These are phyloP conservation scores for Acholoe squamosa DNA, from an alignment of 2,888 invertebrate genomes.

Conservation along the genomic window DNA sequence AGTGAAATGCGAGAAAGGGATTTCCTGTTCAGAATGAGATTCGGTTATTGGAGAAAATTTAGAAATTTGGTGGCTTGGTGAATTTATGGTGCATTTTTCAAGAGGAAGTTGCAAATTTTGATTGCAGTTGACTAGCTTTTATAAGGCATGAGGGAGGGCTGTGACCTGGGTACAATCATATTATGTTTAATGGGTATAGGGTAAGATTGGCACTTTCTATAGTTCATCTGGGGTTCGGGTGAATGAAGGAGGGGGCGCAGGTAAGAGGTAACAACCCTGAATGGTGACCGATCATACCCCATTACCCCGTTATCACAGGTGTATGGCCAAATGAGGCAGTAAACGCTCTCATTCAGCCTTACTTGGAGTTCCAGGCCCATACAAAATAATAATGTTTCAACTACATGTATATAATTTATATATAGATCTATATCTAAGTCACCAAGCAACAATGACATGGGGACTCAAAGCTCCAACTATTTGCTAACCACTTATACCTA, in stretches of 20 bases:
- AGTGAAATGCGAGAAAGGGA: too few species aligned
- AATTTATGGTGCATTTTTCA: too few species aligned
- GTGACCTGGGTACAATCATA: background rate
- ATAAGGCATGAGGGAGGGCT: background rate
- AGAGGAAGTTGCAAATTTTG: background rate
- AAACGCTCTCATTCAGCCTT: background rate
- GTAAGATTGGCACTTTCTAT: too few species aligned
- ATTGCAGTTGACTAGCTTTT: background rate
- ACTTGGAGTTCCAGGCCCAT: background rate
- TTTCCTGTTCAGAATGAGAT: too few species aligned
- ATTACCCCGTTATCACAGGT: constrained; percentile 31
- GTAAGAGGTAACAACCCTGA: background rate
- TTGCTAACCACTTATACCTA: too few species aligned
- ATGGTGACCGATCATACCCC: background rate
- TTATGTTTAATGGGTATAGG: background rate
- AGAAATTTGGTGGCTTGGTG: too few species aligned
- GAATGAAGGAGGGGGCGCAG: background rate
- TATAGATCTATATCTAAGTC: too few species aligned
- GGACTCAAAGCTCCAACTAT: too few species aligned
- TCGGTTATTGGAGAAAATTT: too few species aligned
- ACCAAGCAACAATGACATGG: too few species aligned
- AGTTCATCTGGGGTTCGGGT: background rate
- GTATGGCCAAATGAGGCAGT: constrained; percentile 2
- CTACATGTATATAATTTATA: too few species aligned
- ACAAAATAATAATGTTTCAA: too few species aligned